phyloP scores from a whole-genome alignment of 2,113 vertebrate genomes.

The Anguilla japonica region DNA sequence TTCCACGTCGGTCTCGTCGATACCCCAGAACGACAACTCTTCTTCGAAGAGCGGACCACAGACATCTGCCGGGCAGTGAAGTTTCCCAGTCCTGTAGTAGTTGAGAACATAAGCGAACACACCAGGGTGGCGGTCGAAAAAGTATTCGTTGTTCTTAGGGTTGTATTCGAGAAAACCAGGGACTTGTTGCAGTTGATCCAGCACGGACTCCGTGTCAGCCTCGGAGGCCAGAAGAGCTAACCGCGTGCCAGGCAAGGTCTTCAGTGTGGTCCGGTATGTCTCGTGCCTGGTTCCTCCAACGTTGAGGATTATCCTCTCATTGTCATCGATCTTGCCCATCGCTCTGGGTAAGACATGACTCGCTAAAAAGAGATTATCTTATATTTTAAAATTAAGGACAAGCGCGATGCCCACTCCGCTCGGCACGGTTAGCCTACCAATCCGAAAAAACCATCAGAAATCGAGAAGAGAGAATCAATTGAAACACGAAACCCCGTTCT shows the following conservation, averaged over 20 bases:
- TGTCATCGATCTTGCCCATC: constrained; percentile 96
- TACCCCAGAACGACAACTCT: constrained; percentile 79
- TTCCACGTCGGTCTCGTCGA: constrained; percentile 80
- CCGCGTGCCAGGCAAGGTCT: constrained; percentile 92
- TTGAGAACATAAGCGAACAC: constrained; percentile 93
- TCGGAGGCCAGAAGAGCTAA: constrained; percentile 90
- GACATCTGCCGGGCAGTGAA: constrained; percentile 94
- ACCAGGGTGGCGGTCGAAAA: constrained; percentile 92
- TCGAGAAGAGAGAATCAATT: constrained; percentile 41
- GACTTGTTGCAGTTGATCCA: constrained; percentile 71
- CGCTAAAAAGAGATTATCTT: constrained; percentile 52
- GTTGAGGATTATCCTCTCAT: constrained; percentile 99
- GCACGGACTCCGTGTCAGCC: constrained; percentile 77
- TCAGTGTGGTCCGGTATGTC: constrained; percentile 92
- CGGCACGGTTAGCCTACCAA: constrained; percentile 35
- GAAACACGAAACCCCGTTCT: constrained; percentile 37
- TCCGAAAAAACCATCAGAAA: constrained; percentile 12
- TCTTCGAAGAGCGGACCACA: constrained; percentile 94
- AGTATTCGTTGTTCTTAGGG: constrained; percentile 81
- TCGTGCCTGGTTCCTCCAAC: constrained; percentile 95
- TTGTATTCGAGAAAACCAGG: constrained; percentile 75
- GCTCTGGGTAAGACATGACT: constrained; percentile 93
- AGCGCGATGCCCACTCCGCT: constrained; percentile 43
- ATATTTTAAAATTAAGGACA: constrained; percentile 48
- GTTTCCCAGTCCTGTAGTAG: constrained; percentile 93